These are phyloP conservation scores for Potamarius usumacintae DNA, from an alignment of 2,113 vertebrate genomes.

Conservation along the genomic window DNA sequence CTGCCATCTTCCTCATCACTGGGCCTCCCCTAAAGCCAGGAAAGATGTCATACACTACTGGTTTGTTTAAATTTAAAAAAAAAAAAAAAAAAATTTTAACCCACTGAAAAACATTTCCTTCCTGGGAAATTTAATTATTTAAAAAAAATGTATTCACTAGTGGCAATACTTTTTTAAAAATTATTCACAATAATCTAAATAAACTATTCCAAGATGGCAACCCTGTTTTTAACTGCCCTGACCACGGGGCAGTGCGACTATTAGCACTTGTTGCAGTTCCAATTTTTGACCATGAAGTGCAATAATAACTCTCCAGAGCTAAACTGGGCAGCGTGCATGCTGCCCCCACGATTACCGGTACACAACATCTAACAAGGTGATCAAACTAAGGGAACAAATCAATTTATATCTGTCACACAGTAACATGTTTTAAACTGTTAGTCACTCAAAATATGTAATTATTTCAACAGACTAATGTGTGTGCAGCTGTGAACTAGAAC, in stretches of 20 bases:
- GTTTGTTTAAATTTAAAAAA: background rate
- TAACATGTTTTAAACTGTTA: no score
- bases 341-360: background rate
- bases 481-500: no score
- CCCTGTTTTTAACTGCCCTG: background rate
- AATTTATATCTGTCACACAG: background rate
- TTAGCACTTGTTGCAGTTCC: background rate
- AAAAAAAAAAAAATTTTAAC: background rate
- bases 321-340: background rate
- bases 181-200: background rate
- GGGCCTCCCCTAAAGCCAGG: conserved; percentile 70
- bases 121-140: background rate
- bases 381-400: background rate
- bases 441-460: background rate
- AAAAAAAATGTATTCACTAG: background rate
- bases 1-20: conserved; percentile 77
- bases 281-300: background rate
- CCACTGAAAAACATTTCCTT: background rate
- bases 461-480: no score
- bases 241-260: background rate
- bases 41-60: background rate
- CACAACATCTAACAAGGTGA: background rate
- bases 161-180: background rate
- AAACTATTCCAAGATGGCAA: background rate
- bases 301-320: background rate